Evolutionary conservation across 30 jellyfish, hydroid and myxozoan species (phyloP).

Genomic region (Hydractinia symbiolongicarpus): DNA sequence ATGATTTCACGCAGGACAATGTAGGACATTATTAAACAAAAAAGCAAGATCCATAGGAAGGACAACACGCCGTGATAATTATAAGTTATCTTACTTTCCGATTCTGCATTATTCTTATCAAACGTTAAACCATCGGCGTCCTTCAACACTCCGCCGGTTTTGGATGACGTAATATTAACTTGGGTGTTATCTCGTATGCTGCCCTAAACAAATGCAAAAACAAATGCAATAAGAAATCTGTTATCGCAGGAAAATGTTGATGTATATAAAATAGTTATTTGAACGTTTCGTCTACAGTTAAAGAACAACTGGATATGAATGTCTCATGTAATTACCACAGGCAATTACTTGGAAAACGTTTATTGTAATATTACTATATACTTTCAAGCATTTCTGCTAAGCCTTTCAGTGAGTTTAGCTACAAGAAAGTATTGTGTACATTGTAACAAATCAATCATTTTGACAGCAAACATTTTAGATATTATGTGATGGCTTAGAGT

Average conservation of each 20-base stretch:
- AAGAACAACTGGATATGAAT: too few relatives aligned
- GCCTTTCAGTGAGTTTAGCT: too few relatives aligned
- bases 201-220: neutral
- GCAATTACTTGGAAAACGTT: too few relatives aligned
- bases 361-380: neutral
- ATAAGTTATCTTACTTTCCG: slow-evolving; percentile 3
- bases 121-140: slow-evolving; percentile 6
- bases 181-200: neutral
- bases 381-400: too few relatives aligned
- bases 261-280: too few relatives aligned
- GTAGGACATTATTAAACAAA: neutral
- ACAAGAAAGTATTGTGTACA: too few relatives aligned
- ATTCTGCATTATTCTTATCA: neutral
- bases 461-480: neutral
- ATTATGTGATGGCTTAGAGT: neutral
- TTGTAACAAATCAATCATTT: too few relatives aligned
- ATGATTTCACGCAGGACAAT: neutral
- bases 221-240: too few relatives aligned
- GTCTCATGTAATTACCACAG: too few relatives aligned
- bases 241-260: too few relatives aligned
- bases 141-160: neutral
- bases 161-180: neutral
- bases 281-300: too few relatives aligned
- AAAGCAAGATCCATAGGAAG: neutral
- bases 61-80: neutral